A percentile compares a stretch with the other conserved stretches of the same genome.
Conservation (phyloP, 2,113 vertebrate species). For the Sialia sialis region DNA sequence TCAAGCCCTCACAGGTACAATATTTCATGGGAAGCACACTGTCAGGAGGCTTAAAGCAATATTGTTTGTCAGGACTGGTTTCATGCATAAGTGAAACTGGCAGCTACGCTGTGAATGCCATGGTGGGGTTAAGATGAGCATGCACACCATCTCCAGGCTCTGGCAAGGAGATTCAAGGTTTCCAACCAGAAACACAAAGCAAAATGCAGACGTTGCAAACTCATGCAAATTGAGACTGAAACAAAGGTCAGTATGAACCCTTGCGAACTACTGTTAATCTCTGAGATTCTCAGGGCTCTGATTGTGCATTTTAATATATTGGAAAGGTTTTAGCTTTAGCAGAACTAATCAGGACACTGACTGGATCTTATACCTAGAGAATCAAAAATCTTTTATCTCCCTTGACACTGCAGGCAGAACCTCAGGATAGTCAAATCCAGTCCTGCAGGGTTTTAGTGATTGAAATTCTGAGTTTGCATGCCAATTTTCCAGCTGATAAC, state of each 20-base stretch:
- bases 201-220: slow-evolving; percentile 44
- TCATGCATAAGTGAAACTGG: background rate
- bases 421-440: background rate
- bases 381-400: background rate
- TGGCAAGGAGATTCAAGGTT: slow-evolving; percentile 42
- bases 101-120: background rate
- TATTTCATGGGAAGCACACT: background rate
- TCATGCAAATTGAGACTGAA: slow-evolving; percentile 46
- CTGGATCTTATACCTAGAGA: background rate
- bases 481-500: slow-evolving; percentile 68
- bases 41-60: background rate
- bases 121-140: background rate
- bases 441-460: slow-evolving; percentile 45
- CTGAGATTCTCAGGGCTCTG: slow-evolving; percentile 15
- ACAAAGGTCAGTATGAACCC: slow-evolving; percentile 47
- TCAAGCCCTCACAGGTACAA: background rate
- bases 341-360: background rate
- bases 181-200: slow-evolving; percentile 1
- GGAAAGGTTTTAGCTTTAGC: slow-evolving; percentile 2
- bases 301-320: slow-evolving; percentile 31
- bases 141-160: background rate
- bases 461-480: slow-evolving; percentile 64
- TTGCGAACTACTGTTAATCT: slow-evolving; percentile 47
- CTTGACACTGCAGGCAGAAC: background rate
- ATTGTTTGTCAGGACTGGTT: background rate